Conservation (phyloP, 2,888 invertebrate genomes). For the Drosophila flavopinicola region DNA sequence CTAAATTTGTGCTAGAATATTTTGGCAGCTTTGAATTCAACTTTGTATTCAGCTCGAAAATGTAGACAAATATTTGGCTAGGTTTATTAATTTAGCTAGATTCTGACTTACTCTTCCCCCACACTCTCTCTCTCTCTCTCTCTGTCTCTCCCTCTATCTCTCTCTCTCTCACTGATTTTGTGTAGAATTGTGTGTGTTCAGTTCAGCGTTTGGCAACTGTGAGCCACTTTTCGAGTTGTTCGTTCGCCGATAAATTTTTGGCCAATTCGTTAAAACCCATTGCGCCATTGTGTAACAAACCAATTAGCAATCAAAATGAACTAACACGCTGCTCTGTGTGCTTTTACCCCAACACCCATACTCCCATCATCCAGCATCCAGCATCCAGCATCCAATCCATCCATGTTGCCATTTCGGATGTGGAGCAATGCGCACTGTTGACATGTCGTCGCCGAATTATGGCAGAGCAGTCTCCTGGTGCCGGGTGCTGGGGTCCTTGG, state of each 20-base stretch:
- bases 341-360: not conserved
- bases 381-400: conserved; percentile 12
- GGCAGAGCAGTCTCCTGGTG: conserved; percentile 46
- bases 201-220: not conserved
- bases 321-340: conserved; percentile 71
- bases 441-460: conserved; percentile 78
- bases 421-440: conserved; percentile 69
- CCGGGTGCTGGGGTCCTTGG: too few relatives aligned
- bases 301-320: conserved; percentile 84
- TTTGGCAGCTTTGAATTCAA: too few relatives aligned
- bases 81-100: too few relatives aligned
- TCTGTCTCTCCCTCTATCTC: not conserved
- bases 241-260: conserved; percentile 68
- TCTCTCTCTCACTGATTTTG: not conserved
- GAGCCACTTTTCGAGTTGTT: conserved; percentile 31
- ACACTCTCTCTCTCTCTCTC: too few relatives aligned
- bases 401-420: conserved; percentile 45
- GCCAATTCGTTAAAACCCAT: conserved; percentile 80
- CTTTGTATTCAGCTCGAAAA: too few relatives aligned
- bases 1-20: too few relatives aligned
- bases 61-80: too few relatives aligned
- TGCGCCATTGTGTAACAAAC: conserved; percentile 81
- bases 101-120: too few relatives aligned
- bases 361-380: too few relatives aligned
- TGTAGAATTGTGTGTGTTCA: conserved; percentile 1